A percentile compares a stretch with the other conserved stretches of the same genome.
These are phyloP conservation scores for Pomatostomus ruficeps DNA, from an alignment of 2,113 vertebrate genomes.

Conservation along the genomic window DNA sequence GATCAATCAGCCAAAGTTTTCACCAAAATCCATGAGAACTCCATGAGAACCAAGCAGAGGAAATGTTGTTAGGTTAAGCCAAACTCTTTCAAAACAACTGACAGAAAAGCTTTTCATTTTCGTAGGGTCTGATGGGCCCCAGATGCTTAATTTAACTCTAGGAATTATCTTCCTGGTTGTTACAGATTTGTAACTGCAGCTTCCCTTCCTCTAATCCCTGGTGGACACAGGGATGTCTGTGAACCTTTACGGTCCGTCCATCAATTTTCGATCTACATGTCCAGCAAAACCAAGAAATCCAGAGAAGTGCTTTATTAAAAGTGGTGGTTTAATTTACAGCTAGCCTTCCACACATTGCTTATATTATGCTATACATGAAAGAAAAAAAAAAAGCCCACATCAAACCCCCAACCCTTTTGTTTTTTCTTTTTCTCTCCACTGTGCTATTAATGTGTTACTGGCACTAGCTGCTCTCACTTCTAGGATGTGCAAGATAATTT, in stretches of 20 bases:
- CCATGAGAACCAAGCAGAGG: background rate
- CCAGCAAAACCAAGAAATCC: background rate
- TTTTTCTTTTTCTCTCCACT: background rate
- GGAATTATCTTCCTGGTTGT: background rate
- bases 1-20: background rate
- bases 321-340: background rate
- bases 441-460: background rate
- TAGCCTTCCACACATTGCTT: background rate
- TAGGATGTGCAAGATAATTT: background rate
- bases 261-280: rapidly evolving
- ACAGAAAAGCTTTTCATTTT: background rate
- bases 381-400: background rate
- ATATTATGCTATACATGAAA: background rate
- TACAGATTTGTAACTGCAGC: background rate
- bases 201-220: background rate
- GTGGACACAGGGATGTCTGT: background rate
- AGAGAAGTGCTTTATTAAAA: background rate
- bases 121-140: background rate
- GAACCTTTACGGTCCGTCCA: background rate
- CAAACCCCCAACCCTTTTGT: background rate
- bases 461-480: background rate
- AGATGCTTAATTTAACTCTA: background rate
- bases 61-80: background rate
- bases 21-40: background rate
- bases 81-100: background rate